phyloP scores from a whole-genome alignment of 2,797 vertebrate genomes.

The Gephyroberyx darwinii region DNA sequence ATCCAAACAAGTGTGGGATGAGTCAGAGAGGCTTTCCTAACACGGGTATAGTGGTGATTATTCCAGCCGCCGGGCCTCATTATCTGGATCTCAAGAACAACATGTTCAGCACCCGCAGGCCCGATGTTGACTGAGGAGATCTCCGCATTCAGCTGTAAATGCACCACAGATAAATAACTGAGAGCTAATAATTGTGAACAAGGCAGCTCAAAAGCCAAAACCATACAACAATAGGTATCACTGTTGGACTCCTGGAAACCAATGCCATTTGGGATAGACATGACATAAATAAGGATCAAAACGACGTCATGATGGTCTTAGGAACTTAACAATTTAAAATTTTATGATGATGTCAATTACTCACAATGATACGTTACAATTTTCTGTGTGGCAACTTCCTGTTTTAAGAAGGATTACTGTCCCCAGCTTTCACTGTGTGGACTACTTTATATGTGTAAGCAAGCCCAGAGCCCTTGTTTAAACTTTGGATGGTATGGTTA shows the following conservation, averaged over 20 bases:
- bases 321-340: too few species aligned
- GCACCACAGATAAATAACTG: not conserved
- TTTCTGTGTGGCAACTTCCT: too few species aligned
- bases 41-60: slow-evolving; percentile 37
- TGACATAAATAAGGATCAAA: slow-evolving; percentile 1
- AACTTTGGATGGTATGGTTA: slow-evolving; percentile 48
- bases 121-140: slow-evolving; percentile 2
- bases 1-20: slow-evolving; percentile 43
- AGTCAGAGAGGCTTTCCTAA: slow-evolving; percentile 46
- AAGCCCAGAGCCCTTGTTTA: slow-evolving; percentile 35
- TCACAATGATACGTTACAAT: not conserved
- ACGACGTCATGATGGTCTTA: too few species aligned
- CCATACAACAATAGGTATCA: not conserved
- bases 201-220: not conserved
- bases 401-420: not conserved
- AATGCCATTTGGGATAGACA: slow-evolving; percentile 7
- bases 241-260: not conserved
- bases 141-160: slow-evolving; percentile 7
- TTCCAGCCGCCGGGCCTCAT: slow-evolving; percentile 20
- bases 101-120: slow-evolving; percentile 2
- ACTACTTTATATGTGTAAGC: slow-evolving; percentile 4
- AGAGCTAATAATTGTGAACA: not conserved
- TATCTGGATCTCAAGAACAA: slow-evolving; percentile 14
- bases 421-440: not conserved
- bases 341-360: not conserved